Evolutionary conservation across 2,113 vertebrate genomes (phyloP), one percentile per base, ranked within the genome.

Genomic region (Xiphophorus couchianus): DNA sequence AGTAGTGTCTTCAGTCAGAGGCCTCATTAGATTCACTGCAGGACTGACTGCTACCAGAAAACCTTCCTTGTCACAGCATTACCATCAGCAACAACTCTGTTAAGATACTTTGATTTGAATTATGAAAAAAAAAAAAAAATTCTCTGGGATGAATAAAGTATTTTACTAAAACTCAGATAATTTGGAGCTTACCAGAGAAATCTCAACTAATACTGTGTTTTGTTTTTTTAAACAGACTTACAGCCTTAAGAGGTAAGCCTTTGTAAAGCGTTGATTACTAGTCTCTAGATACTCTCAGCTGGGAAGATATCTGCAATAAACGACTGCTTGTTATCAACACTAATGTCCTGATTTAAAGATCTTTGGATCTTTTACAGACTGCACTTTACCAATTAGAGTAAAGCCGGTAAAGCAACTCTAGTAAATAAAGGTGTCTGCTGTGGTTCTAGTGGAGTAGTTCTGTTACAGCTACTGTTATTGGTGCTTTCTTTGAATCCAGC

Each of bases 401-500:
- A 58, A 58, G 25, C 51, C 2, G 8, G 22, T 54, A 17, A 9
- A 10, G 51, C 51, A 58, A n/a, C 25, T 6, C 44, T 58, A 11
- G 25, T n/a, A 58, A 58, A 58, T 58, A 58, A 25, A 10, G 51
- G 51, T 58, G 51, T 48, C 44, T 48, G 44, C 7, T 58, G 22
- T 9, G 51, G 51, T 58, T n/a, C 8, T 48, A 10, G 51, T n/a
- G 51, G 25, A n/a, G 51, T 25, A n/a, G 51, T 11, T 58, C 25
- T 58, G 51, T 19, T 35, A n/a, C 33, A 77, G 22, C 42, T 22
- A 33, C 54, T 19, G 35, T 15, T 68, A 44, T 7, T 35, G 4
- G 39, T 19, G 44, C 19, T 25, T 69, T 54, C 22, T 54, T n/a
- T 12, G 35, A 76, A 80, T 78, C 27, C 60, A 66, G 19, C 61